A percentile compares a stretch with the other conserved stretches of the same genome.
Conservation (phyloP, 2,888 invertebrate species). For the Rhagonycha fulva region DNA sequence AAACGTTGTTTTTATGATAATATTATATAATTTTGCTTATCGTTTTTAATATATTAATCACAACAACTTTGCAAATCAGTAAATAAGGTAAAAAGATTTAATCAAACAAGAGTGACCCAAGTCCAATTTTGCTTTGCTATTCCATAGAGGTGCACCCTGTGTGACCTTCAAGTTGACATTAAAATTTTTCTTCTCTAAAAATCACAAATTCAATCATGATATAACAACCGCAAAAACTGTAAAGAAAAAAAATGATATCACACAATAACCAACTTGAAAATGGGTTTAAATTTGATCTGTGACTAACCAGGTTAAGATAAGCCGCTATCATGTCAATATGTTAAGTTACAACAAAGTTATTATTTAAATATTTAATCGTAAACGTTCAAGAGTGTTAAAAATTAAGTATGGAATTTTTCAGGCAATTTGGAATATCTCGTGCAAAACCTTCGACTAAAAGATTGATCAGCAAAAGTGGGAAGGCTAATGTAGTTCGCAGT, state of each 20-base stretch:
- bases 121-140: too few species aligned
- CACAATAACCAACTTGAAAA: neutral
- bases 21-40: too few species aligned
- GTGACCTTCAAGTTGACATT: too few species aligned
- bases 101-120: too few species aligned
- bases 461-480: conserved; percentile 44
- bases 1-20: too few species aligned
- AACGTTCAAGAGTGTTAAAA: neutral
- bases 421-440: conserved; percentile 25
- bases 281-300: neutral
- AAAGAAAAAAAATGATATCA: neutral
- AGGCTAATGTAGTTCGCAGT: conserved; percentile 39
- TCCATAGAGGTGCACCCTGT: too few species aligned
- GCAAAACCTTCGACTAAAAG: conserved; percentile 24
- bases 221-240: too few species aligned
- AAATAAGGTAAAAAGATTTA: too few species aligned
- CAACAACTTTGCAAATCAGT: too few species aligned
- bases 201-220: too few species aligned
- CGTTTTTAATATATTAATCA: too few species aligned
- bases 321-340: neutral
- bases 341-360: neutral
- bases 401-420: conserved; percentile 12
- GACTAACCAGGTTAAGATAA: neutral
- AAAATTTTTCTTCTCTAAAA: too few species aligned
- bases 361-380: neutral